Conservation (phyloP, 1,140 invertebrate species). For the Psix sp. region DNA sequence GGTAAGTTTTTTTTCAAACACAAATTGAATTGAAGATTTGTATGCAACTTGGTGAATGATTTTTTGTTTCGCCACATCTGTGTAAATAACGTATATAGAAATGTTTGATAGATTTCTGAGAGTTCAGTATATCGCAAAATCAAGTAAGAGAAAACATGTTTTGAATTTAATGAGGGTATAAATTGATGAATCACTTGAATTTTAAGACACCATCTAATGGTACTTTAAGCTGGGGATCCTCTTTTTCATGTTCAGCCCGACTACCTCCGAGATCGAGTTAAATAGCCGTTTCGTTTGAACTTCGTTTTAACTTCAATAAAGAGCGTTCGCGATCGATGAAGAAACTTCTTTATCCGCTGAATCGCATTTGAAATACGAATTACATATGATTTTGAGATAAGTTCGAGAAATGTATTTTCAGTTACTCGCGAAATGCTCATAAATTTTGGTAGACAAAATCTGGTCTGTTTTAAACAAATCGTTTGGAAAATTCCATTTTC, state of each 20-base stretch:
- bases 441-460: background rate
- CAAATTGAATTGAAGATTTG: constrained; percentile 6
- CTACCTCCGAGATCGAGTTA: background rate
- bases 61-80: constrained; percentile 17
- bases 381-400: constrained; percentile 10
- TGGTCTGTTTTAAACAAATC: background rate
- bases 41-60: constrained; percentile 27
- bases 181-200: constrained; percentile 43
- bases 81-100: constrained; percentile 33
- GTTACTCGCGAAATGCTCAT: background rate
- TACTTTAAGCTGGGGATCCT: constrained; percentile 40
- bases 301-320: constrained; percentile 40
- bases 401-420: constrained; percentile 5
- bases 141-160: constrained; percentile 42
- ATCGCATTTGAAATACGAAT: constrained; percentile 13
- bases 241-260: too few species aligned
- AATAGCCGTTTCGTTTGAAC: constrained; percentile 39
- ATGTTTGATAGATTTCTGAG: constrained; percentile 37
- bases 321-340: constrained; percentile 4
- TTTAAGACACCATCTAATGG: constrained; percentile 32
- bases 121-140: constrained; percentile 20
- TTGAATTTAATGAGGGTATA: constrained; percentile 54
- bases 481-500: too few species aligned
- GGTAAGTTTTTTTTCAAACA: background rate
- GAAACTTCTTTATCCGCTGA: constrained; percentile 19